Percentiles rank a stretch among this genome's conserved stretches.
Evolutionary conservation across 2,113 vertebrate species (phyloP).

Genomic region (Cariama cristata): DNA sequence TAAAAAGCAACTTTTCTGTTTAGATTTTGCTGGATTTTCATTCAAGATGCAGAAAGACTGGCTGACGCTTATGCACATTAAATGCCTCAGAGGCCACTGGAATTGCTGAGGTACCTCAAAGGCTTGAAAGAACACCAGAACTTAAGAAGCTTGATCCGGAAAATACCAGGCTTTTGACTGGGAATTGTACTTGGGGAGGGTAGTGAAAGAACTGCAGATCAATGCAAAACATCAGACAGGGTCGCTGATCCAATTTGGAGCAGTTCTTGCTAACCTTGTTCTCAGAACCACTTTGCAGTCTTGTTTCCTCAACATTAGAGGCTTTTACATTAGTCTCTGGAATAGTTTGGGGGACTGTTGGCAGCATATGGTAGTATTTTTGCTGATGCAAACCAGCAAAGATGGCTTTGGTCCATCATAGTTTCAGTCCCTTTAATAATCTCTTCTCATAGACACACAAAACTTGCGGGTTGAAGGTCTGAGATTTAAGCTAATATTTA

Average conservation of each 20-base stretch:
- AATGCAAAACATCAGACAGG: background rate
- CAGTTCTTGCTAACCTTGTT: background rate
- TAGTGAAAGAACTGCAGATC: background rate
- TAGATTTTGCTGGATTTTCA: background rate
- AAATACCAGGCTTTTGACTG: background rate
- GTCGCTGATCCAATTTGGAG: background rate
- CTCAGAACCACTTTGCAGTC: background rate
- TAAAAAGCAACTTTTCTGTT: background rate
- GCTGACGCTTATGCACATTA: background rate
- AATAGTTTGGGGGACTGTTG: background rate
- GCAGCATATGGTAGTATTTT: background rate
- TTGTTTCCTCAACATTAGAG: background rate
- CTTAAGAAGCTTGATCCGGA: background rate
- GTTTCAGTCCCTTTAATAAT: background rate
- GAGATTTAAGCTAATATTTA: background rate
- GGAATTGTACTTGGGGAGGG: background rate
- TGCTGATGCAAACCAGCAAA: background rate
- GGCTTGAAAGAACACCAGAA: background rate
- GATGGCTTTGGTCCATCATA: background rate
- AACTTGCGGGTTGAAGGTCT: background rate
- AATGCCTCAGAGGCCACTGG: background rate
- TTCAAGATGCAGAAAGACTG: background rate
- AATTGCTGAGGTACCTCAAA: background rate
- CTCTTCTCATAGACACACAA: background rate
- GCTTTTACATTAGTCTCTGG: background rate